phyloP scores from a whole-genome alignment of 2,797 vertebrate genomes.

The Cercopithecus neglectus region DNA sequence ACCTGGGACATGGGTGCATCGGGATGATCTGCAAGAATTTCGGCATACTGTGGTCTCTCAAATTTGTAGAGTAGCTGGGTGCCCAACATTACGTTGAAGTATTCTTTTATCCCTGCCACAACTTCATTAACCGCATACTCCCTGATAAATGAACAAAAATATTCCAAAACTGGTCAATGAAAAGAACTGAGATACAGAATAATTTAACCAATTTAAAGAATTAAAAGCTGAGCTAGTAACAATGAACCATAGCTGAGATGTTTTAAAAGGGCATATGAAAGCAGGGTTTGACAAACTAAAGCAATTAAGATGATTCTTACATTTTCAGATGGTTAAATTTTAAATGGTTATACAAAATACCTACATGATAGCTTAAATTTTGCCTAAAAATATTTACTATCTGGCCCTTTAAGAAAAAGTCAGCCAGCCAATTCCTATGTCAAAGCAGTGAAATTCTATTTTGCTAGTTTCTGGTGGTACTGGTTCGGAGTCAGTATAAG shows the following conservation, averaged over 20 bases:
- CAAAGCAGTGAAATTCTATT: neutral
- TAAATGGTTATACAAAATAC: neutral
- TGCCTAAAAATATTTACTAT: neutral
- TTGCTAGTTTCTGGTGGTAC: neutral
- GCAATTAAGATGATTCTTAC: neutral
- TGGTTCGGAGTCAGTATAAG: neutral
- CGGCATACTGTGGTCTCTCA: slow-evolving; percentile 96
- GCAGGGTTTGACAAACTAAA: neutral
- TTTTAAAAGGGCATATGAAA: neutral
- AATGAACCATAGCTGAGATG: neutral
- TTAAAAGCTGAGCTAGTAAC: neutral
- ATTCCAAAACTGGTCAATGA: neutral
- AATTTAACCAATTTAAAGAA: neutral
- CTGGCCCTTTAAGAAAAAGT: neutral
- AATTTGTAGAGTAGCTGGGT: slow-evolving; percentile 98
- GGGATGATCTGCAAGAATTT: slow-evolving; percentile 93
- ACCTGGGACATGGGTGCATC: slow-evolving; percentile 96
- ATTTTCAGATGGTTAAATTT: neutral
- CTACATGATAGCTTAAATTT: neutral
- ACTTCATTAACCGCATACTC: slow-evolving; percentile 97
- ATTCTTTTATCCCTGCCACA: slow-evolving; percentile 96
- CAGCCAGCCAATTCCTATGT: neutral
- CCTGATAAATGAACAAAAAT: slow-evolving; percentile 78
- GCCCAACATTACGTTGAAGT: slow-evolving; percentile 98
- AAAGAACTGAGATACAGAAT: neutral